Conservation (phyloP, 2,797 vertebrate species). For the Crocodylus rhombifer region DNA sequence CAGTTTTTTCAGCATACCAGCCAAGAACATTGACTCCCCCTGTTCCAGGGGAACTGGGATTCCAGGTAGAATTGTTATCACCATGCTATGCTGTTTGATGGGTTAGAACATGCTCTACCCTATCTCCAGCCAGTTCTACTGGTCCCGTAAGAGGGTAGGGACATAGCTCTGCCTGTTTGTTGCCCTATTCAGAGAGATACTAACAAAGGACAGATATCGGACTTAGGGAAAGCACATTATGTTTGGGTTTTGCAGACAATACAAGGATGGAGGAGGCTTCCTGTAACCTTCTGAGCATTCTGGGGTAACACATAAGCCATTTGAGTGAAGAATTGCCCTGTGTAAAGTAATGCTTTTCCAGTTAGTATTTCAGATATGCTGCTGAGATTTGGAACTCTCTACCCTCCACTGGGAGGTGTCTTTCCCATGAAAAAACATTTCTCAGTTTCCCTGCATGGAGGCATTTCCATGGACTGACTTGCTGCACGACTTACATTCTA, state of each 20-base stretch:
- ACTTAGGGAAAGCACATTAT: not conserved
- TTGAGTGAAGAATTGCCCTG: constrained; percentile 16
- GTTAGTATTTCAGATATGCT: not conserved
- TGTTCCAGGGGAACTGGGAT: no score
- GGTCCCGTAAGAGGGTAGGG: not conserved
- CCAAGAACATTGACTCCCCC: no score
- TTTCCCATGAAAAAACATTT: constrained; percentile 23
- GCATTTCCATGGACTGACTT: constrained; percentile 15
- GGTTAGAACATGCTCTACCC: constrained; percentile 24
- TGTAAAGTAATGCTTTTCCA: not conserved
- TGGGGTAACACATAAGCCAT: not conserved
- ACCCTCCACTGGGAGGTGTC: not conserved
- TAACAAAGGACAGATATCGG: not conserved
- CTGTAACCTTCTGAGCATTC: not conserved
- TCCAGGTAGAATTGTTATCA: no score
- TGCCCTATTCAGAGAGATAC: not conserved
- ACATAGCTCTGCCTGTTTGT: constrained; percentile 3
- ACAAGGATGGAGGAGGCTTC: not conserved
- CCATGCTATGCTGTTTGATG: no score
- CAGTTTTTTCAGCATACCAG: no score
- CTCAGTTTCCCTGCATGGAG: not conserved
- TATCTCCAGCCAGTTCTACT: constrained; percentile 6
- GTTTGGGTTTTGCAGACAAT: not conserved
- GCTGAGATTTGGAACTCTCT: constrained; percentile 4
- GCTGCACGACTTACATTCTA: constrained; percentile 4